Base-by-base conservation (phyloP, 2,113 vertebrate species). In the Himantopus leucocephalus region DNA sequence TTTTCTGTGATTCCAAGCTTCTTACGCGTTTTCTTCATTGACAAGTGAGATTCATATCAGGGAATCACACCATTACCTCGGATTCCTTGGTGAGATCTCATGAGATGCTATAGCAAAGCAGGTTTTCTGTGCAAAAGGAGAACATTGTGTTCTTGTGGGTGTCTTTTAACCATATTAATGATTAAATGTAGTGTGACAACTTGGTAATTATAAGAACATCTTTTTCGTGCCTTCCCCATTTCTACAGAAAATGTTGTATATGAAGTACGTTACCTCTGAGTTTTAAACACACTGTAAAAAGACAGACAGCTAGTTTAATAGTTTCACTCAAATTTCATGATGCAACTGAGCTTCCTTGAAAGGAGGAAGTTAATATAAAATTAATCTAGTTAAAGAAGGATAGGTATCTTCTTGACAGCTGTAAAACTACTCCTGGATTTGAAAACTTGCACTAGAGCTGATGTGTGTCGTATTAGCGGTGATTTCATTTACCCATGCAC, bases 281-380 rank as follows among this genome's bases (percentile, higher is more conserved):
- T 66, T 93, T 90, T 72, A 83, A 95, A 76, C 16, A 32, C 30
- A 5, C 39, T 80, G 48, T 87, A 43, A 76, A 73, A 81, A 90
- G 85, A 29, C 39, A 87, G 71, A 74, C 62, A 68, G 76, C 47
- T 86, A 48, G 24, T 80, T 88, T 87, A 79, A 79, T 84, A 24
- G 43, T 77, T 94, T 76, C 81, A 59, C 85, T 87, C 91, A 88
- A 73, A 87, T 94, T 94, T 92, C 73, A 72, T 35, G 73, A 85
- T 85, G 56, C 50, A 59, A 53, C 63, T 47, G 48, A 90, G 35
- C 59, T 87, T 92, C n/a, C 63, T 73, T 84, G 85, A 88, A 92
- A 76, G 73, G 48, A 73, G 20, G 63, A 87, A 94, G 59, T 84
- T 63, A 34, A 45, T 84, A 50, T 58, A 80, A 73, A 73, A 84